A percentile compares a stretch with the other conserved stretches of the same genome.
phyloP scores from a whole-genome alignment of 1,140 invertebrate species.

The Drosophila kurseongensis region DNA sequence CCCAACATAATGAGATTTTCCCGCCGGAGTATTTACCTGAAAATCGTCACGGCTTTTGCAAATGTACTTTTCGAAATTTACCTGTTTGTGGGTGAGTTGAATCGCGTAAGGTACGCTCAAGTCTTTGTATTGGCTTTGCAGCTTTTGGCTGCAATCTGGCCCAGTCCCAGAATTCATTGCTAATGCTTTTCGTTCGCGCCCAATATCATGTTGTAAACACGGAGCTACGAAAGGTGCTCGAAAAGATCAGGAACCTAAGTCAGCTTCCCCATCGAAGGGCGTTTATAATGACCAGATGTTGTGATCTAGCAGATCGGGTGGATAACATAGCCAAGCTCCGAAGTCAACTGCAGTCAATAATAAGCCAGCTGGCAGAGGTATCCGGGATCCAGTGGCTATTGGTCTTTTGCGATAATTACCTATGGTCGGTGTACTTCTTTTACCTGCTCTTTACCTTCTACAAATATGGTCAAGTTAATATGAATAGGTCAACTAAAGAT shows the following conservation, averaged over 20 bases:
- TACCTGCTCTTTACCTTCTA: conserved; percentile 1
- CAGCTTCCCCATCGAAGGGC: neutral
- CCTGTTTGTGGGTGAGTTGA: no score
- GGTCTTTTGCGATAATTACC: conserved; percentile 9
- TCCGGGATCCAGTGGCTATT: conserved; percentile 13
- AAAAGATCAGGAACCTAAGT: conserved; percentile 1
- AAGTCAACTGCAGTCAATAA: conserved; percentile 4
- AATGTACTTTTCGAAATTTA: no score
- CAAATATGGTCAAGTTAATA: neutral
- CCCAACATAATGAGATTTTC: conserved; percentile 3
- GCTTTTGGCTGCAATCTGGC: neutral
- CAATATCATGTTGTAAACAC: conserved; percentile 21
- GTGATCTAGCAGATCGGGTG: conserved; percentile 22
- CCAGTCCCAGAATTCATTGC: conserved; percentile 13
- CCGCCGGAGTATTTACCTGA: conserved; percentile 10
- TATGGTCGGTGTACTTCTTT: neutral
- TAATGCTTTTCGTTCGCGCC: conserved; percentile 5
- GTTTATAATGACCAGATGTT: conserved; percentile 32
- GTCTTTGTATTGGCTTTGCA: neutral
- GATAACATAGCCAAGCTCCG: conserved; percentile 19
- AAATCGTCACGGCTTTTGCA: neutral
- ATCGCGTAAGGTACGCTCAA: no score
- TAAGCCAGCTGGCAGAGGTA: neutral
- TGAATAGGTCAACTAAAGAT: neutral
- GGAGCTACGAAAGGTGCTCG: conserved; percentile 15